These are phyloP conservation scores for Chrysolina americana DNA, from an alignment of 2,888 invertebrate species.

Conservation along the genomic window DNA sequence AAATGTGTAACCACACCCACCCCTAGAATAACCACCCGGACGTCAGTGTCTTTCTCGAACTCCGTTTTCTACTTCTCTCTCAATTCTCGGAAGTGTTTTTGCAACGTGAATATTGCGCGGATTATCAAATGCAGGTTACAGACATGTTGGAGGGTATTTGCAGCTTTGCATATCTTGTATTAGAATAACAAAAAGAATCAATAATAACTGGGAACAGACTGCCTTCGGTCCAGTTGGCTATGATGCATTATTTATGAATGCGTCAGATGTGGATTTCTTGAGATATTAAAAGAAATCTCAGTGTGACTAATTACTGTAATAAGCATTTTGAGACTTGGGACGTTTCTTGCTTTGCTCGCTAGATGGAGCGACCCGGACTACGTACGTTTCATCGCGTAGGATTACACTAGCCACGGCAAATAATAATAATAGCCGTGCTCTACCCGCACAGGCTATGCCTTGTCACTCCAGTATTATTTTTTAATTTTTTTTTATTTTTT, in stretches of 20 bases:
- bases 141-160: conserved; percentile 34
- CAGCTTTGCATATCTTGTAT: conserved; percentile 43
- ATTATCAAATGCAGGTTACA: conserved; percentile 43
- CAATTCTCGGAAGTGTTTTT: conserved; percentile 7
- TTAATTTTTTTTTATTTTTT: no score
- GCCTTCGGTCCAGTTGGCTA: conserved; percentile 18
- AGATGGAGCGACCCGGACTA: no score
- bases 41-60: not conserved
- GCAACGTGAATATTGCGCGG: conserved; percentile 14
- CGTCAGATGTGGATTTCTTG: conserved; percentile 5
- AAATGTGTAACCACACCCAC: no score
- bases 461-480: no score
- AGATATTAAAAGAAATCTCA: not conserved
- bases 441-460: no score
- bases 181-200: conserved; percentile 47
- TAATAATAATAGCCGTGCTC: no score
- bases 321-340: no score
- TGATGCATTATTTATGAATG: conserved; percentile 11
- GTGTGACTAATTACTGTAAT: no score
- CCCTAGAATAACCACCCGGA: no score
- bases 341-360: no score
- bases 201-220: conserved; percentile 32
- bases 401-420: no score
- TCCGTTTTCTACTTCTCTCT: not conserved
- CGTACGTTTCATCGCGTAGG: no score